phyloP scores from a whole-genome alignment of 2,113 vertebrate species.

The Taurulus bubalis region DNA sequence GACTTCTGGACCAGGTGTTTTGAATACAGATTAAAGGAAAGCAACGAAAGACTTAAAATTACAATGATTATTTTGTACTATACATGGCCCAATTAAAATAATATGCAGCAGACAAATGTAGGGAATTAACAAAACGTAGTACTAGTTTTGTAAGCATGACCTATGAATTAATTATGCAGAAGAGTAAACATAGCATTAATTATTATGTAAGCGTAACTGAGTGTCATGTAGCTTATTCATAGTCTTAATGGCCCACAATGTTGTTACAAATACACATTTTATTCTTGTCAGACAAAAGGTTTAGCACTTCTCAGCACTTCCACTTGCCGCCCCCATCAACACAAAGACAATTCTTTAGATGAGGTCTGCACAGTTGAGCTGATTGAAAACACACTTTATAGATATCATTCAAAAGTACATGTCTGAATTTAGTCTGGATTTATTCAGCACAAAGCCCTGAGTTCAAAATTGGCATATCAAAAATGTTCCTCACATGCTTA shows the following conservation, averaged over 20 bases:
- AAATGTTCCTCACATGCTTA: conserved; percentile 23
- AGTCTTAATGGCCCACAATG: background rate
- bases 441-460: background rate
- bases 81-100: conserved; percentile 13
- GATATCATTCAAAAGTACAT: conserved; percentile 8
- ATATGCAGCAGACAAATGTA: conserved; percentile 3
- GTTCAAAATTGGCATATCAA: conserved; percentile 8
- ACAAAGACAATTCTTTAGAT: background rate
- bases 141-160: conserved; percentile 7
- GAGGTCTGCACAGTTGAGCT: background rate
- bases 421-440: background rate
- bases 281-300: too few species aligned
- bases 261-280: background rate
- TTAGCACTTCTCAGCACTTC: background rate
- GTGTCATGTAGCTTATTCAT: background rate
- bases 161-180: too few species aligned
- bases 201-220: too few species aligned
- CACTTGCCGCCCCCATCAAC: background rate
- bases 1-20: background rate
- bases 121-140: conserved; percentile 18
- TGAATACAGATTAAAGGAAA: background rate
- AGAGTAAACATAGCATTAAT: too few species aligned
- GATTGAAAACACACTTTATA: conserved; percentile 10
- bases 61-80: conserved; percentile 38
- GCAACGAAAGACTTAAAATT: conserved; percentile 3